phyloP scores from a whole-genome alignment of 2,113 vertebrate species.

The Dicaeum eximium region DNA sequence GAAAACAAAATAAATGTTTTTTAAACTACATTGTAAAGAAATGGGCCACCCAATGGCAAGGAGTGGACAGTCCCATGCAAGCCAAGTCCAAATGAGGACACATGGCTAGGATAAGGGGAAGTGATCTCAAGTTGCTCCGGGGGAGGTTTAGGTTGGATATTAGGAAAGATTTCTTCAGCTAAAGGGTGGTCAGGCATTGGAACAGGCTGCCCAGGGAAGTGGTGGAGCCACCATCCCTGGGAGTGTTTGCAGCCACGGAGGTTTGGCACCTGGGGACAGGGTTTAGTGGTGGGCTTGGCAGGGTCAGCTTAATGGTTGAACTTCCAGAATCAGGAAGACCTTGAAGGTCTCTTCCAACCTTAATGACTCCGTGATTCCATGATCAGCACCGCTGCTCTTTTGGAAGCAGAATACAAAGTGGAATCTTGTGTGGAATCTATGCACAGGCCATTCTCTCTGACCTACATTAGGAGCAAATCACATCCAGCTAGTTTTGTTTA shows the following conservation, averaged over 20 bases:
- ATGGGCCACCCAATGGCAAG: accelerated
- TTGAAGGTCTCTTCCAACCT: neutral
- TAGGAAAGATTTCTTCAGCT: neutral
- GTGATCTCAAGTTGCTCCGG: no score
- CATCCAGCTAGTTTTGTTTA: neutral
- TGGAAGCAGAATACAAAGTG: neutral
- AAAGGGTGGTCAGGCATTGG: neutral
- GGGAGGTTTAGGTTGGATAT: neutral
- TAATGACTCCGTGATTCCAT: neutral
- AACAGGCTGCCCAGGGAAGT: neutral
- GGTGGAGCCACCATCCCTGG: neutral
- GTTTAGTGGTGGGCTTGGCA: neutral
- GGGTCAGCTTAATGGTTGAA: no score
- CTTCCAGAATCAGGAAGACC: neutral
- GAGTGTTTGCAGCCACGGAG: neutral
- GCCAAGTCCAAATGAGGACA: neutral
- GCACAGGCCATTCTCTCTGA: neutral
- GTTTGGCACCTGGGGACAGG: neutral
- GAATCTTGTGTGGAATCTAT: neutral
- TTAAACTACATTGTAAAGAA: neutral
- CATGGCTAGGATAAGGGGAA: neutral
- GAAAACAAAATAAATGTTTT: neutral
- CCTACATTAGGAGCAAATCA: neutral
- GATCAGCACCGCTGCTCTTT: neutral
- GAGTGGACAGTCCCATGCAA: neutral